These are phyloP conservation scores for Andricus curvator DNA, from an alignment of 2,888 invertebrate genomes.

Conservation along the genomic window DNA sequence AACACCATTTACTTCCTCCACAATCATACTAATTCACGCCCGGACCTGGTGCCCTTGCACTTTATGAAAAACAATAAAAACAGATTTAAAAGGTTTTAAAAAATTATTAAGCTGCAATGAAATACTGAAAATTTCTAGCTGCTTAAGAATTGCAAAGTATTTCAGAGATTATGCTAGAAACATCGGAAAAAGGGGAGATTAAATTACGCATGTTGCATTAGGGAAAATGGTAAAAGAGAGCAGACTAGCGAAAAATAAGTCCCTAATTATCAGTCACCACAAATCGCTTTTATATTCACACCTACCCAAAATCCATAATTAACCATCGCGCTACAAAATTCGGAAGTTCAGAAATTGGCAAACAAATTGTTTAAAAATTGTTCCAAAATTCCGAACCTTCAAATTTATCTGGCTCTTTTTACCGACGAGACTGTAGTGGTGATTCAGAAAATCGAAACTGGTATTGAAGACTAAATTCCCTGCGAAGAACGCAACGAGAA, in stretches of 20 bases:
- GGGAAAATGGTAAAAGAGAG: conserved; percentile 36
- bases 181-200: background rate
- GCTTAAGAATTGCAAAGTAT: background rate
- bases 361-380: background rate
- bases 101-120: background rate
- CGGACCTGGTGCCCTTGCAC: background rate
- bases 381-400: background rate
- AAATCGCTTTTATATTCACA: conserved; percentile 20
- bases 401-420: background rate
- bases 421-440: conserved; percentile 3
- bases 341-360: background rate
- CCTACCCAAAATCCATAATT: conserved; percentile 28
- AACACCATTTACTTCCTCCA: conserved; percentile 62
- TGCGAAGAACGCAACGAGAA: conserved; percentile 63
- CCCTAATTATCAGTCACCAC: conserved; percentile 36
- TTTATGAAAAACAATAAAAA: background rate
- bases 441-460: background rate
- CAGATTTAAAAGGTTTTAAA: background rate
- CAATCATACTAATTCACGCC: conserved; percentile 58
- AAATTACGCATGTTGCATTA: conserved; percentile 4
- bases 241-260: conserved; percentile 31
- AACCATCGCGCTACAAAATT: conserved; percentile 4
- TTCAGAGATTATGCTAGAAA: conserved; percentile 6
- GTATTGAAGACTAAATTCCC: conserved; percentile 40
- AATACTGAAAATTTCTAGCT: background rate